Conservation (phyloP, 2,113 vertebrate genomes). For the Centrocercus urophasianus region DNA sequence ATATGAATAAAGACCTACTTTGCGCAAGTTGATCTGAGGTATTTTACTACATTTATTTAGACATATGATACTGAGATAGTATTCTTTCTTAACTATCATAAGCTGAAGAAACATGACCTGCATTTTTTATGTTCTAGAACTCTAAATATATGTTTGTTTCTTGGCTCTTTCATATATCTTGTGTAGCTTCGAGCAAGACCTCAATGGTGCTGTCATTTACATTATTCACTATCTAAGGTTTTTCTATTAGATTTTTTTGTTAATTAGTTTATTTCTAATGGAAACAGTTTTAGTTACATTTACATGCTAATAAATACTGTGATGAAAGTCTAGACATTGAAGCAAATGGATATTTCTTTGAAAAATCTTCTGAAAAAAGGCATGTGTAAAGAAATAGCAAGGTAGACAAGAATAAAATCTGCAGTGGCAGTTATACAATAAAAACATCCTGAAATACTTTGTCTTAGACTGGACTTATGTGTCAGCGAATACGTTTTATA, state of each 20-base stretch:
- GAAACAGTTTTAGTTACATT: neutral
- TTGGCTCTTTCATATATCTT: neutral
- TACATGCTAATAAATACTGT: neutral
- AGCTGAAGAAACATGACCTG: neutral
- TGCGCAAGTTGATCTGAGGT: neutral
- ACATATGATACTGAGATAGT: neutral
- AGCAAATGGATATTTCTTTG: neutral
- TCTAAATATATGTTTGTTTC: neutral
- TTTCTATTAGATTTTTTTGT: neutral
- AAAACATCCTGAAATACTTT: neutral
- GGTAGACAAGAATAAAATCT: neutral
- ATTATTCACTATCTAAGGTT: neutral
- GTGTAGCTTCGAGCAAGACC: neutral
- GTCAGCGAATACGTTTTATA: neutral
- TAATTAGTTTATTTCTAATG: neutral
- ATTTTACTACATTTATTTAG: neutral
- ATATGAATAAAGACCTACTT: neutral
- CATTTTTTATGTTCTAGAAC: neutral
- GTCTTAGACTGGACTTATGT: neutral
- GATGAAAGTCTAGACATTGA: neutral
- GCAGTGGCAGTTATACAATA: fast-evolving
- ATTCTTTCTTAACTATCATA: neutral
- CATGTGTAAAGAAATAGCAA: neutral
- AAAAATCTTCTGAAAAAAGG: neutral
- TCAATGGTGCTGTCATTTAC: neutral